Base-by-base conservation (phyloP, 2,113 vertebrate species). In the Ifrita kowaldi region DNA sequence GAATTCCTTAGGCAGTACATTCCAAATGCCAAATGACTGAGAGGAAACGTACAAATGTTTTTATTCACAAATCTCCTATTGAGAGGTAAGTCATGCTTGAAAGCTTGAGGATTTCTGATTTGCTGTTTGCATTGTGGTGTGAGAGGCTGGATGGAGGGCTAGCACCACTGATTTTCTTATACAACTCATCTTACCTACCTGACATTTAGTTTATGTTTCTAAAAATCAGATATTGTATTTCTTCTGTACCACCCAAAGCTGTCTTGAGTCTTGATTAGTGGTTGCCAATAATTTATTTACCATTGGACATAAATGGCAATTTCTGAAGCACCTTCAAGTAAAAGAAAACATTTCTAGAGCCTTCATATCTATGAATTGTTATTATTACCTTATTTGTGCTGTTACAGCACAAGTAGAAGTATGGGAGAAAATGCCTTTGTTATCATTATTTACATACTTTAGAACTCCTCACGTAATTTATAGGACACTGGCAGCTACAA, bases 391-490 rank as follows among this genome's bases (percentile, higher is more conserved):
- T 33, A 9, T 71, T 79, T 82, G 16, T 71, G 16, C 57, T 82
- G 20, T 32, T 49, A 19, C 22, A 79, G 15, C 2, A 3, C n/a
- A 57, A 88, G 33, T 17, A 50, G 49, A 73, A 35, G 4, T 17
- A 15, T 20, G 11, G n/a, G 27, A 47, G 16, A 37, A 41, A 50
- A 44, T 1, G 1, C 53, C 47, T 76, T 53, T 75, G 13, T 44
- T 79, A 27, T 24, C 27, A 13, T 33, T 33, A 63, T 13, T 53
- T 46, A 10, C 0, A 3, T 42, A 16, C 12, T 5, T 74, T n/a
- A 39, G 35, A 26, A 14, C 2, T 88, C n/a, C 27, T 71, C 62
- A 21, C 0, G 0, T 59, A 57, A 63, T 18, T 30, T 49, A 3
- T 0, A 28, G 30, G 33, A 74, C 19, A 10, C 11, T 30, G 30